Conservation (phyloP, 2,888 invertebrate species). For the Aphrophora alni region DNA sequence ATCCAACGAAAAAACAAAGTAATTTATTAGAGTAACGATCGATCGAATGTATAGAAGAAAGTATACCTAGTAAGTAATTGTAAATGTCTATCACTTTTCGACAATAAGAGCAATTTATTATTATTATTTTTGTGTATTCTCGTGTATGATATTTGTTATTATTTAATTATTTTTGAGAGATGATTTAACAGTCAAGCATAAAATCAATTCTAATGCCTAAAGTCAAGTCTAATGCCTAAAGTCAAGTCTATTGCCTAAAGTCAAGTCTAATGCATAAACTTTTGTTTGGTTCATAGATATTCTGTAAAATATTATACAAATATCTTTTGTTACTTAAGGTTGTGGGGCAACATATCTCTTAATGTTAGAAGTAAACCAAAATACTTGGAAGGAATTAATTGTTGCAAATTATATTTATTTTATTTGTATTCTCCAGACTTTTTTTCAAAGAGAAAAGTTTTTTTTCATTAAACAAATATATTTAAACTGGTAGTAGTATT, state of each 20-base stretch:
- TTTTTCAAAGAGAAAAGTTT: background rate
- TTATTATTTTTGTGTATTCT: slow-evolving; percentile 30
- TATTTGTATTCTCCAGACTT: background rate
- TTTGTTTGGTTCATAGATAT: background rate
- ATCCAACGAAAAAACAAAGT: background rate
- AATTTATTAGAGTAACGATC: background rate
- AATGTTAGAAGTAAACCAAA: background rate
- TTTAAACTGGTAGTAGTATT: background rate
- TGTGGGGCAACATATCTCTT: background rate
- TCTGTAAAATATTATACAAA: slow-evolving; percentile 4
- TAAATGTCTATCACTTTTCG: slow-evolving; percentile 12
- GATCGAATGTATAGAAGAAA: background rate
- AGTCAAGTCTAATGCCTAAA: too few relatives aligned
- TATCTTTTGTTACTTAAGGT: background rate
- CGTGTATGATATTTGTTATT: slow-evolving; percentile 16
- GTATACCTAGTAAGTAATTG: slow-evolving; percentile 17
- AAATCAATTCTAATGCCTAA: too few relatives aligned
- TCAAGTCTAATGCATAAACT: background rate
- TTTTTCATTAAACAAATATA: background rate
- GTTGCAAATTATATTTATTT: background rate
- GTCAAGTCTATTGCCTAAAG: too few relatives aligned
- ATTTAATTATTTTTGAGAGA: background rate
- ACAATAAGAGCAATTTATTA: slow-evolving; percentile 28
- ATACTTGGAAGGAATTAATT: background rate
- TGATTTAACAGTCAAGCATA: background rate